phyloP scores from a whole-genome alignment of 2,797 vertebrate species.

The Petrocephalus sullivani region DNA sequence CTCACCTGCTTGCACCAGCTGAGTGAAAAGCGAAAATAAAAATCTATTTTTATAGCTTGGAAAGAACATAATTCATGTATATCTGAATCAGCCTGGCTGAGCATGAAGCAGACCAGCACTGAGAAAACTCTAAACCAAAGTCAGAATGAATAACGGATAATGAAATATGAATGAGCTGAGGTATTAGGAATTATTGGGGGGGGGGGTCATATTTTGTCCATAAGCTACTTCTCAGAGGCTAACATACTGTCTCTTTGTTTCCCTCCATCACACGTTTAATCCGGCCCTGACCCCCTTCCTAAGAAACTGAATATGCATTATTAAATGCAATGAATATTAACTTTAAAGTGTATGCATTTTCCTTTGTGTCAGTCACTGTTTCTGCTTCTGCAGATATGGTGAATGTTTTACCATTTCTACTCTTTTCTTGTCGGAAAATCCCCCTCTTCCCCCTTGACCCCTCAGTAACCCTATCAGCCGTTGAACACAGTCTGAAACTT shows the following conservation, averaged over 20 bases:
- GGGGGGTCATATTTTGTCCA: not conserved
- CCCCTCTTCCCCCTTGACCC: not conserved
- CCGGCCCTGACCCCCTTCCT: not conserved
- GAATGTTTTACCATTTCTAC: not conserved
- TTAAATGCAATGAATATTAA: not conserved
- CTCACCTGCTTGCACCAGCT: not conserved
- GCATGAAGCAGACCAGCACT: not conserved
- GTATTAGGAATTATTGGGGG: not conserved
- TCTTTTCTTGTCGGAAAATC: not conserved
- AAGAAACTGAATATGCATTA: not conserved
- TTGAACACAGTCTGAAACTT: not conserved
- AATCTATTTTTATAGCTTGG: not conserved
- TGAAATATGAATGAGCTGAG: not conserved
- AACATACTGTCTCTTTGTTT: not conserved
- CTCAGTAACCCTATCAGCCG: not conserved
- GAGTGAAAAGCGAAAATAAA: not conserved
- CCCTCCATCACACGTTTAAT: not conserved
- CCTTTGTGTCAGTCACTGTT: not conserved
- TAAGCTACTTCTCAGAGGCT: not conserved
- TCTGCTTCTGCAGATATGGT: not conserved
- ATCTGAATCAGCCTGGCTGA: not conserved
- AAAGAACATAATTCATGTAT: not conserved
- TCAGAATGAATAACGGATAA: not conserved
- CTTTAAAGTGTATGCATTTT: not conserved
- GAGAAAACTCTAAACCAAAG: not conserved